These are phyloP conservation scores for Semotilus atromaculatus DNA, from an alignment of 2,797 vertebrate genomes.

Conservation along the genomic window DNA sequence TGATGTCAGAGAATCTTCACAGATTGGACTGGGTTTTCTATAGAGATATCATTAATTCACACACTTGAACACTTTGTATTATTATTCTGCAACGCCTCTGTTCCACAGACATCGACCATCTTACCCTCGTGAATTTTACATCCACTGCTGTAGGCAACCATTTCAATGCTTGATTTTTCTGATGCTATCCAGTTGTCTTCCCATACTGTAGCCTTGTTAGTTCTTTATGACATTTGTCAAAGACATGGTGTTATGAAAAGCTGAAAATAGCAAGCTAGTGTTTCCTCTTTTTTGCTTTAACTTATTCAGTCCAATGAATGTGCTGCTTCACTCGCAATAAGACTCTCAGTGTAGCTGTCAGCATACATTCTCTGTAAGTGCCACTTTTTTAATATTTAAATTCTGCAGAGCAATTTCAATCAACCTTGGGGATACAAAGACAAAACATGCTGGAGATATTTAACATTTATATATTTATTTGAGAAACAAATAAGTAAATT, in stretches of 20 bases:
- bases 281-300: constrained; percentile 26
- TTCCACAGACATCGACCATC: not conserved
- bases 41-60: constrained; percentile 4
- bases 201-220: constrained; percentile 13
- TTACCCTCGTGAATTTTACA: constrained; percentile 31
- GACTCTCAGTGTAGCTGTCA: constrained; percentile 46
- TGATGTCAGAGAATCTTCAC: no score
- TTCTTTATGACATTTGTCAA: constrained; percentile 44
- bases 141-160: constrained; percentile 1
- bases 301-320: constrained; percentile 43
- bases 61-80: constrained; percentile 12
- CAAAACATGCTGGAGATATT: constrained; percentile 3
- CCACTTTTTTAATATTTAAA: constrained; percentile 32
- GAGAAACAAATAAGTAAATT: constrained; percentile 30
- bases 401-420: constrained; percentile 27
- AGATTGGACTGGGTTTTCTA: not conserved
- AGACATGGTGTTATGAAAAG: constrained; percentile 25
- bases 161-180: constrained; percentile 25
- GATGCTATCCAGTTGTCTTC: constrained; percentile 31
- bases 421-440: constrained; percentile 14
- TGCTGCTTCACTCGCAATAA: constrained; percentile 17
- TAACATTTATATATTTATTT: constrained; percentile 39
- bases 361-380: not conserved
- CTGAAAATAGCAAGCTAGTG: constrained; percentile 55
- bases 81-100: constrained; percentile 35